Evolutionary conservation across 1,140 invertebrate genomes (phyloP), one percentile per base, ranked within the genome.

Genomic region (Carposina sasakii): DNA sequence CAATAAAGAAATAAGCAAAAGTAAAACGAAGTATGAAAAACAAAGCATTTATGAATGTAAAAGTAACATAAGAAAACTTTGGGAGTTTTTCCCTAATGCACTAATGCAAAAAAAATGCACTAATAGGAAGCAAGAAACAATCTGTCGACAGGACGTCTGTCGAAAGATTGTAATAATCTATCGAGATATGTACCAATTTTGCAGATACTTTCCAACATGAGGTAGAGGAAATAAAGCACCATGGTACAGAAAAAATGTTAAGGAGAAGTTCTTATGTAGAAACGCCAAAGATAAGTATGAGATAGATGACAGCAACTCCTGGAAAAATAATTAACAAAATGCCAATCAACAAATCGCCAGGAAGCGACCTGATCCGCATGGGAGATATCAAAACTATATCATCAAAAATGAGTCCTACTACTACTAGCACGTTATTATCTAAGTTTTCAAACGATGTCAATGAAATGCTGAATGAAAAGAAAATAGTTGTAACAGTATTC

Each of bases 401-500:
- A 10, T n/a, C 26, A 9, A 43, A 30, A 30, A 30, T 43, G 23
- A 40, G 37, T 12, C 37, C 37, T 4, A 43, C 26, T 17, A 43
- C 23, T 17, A 55, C 53, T 1, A 17, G 2, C 15, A 30, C 31
- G 9, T 42, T 33, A 8, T 20, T 55, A 2, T 10, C 36, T 10
- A n/a, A 39, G 33, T 55, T 55, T 50, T 16, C 30, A 4, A 39
- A 55, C 21, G n/a, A 41, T 17, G 43, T 55, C 8, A 55, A 55
- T 24, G 15, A n/a, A 0, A 15, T 22, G 21, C 23, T 55, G 8
- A 43, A 55, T 55, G 17, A 36, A 10, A 12, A 37, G 9, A 51
- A 60, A 37, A 33, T 54, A 2, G 22, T 60, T 9, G 17, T 57
- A 9, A 41, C 23, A 21, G 16, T 57, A 12, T 60, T 54, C 41